Evolutionary conservation across 2,888 invertebrate species (phyloP), one percentile per base, ranked within the genome.

Genomic region (Alitta virens): DNA sequence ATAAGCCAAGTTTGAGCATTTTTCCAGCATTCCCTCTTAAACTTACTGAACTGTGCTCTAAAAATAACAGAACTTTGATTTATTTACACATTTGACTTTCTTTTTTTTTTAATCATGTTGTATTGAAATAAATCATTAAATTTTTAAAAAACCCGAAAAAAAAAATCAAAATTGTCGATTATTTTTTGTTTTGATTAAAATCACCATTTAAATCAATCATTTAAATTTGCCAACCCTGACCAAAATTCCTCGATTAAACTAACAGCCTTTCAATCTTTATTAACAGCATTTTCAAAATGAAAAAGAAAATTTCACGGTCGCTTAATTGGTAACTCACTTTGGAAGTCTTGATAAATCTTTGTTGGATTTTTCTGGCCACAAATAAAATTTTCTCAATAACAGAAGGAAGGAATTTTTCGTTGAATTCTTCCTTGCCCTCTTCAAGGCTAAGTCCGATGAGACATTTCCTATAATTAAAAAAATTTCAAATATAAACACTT

Each of bases 361-460:
- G 75, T 67, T 81, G 79, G n/a, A 80, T 67, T 50, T 76, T 70
- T 33, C 77, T 69, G 21, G 76, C 72, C 14, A 81, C 65, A 7
- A 77, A 67, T 27, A 79, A 75, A 60, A 79, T 62, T 56, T 76
- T 76, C 46, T 75, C 74, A 16, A 72, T 61, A 2, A 75, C 74
- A 38, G 74, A 72, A 5, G 80, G 79, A 21, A 81, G 67, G 42
- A 72, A 69, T 23, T 71, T 70, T 0, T 72, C 71, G 33, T 71
- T 66, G 58, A 78, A 72, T n/a, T 73, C 69, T 9, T 70, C 62
- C 33, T 67, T 63, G n/a, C 72, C 72, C 24, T 69, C 67, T n/a
- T 69, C 60, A 5, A 75, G 68, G 24, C 72, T 71, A 23, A 76
- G 58, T 1, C 79, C 78, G 40, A 71, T 65, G 27, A 72, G 73